Base-by-base conservation (phyloP, 2,113 vertebrate genomes). In the Halichoeres trimaculatus region DNA sequence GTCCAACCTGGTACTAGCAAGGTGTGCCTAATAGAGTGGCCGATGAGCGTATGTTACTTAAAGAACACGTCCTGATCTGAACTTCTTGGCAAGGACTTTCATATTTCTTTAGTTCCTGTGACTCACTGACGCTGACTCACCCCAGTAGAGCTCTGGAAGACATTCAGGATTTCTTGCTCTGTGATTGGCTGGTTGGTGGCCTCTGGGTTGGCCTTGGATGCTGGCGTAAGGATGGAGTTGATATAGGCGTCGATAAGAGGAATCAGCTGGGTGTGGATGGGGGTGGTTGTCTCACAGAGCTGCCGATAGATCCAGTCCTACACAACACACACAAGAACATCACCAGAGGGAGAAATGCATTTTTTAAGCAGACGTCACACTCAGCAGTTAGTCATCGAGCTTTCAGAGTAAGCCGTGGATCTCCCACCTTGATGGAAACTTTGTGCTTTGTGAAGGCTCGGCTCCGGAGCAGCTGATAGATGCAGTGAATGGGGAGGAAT, bases 221-320 rank as follows among this genome's bases (percentile, higher is more conserved):
- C 98, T 34, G 98, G 98, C 30, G 97, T 99, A 70, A 99, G 96
- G 73, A 99, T 94, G 76, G 98, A 99, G 91, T 98, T 99, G 82
- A 99, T 96, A 77, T 99, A 99, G 55, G 96, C 98, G 12, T 99
- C 97, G 11, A 99, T 96, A 2, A 99, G 94, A 65, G 98, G 97
- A 56, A 99, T 95, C 47, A 99, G 85, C 58, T 99, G 98, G 57
- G 97, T 97, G 85, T 99, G 98, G 34, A 99, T 96, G 0, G 98
- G 98, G 19, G 95, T 97, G 59, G 94, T 95, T 1, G 96, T 98
- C 91, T 99, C 96, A 79, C 97, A 99, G 40, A 99, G 94, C 86
- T 99, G 98, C 34, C 95, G 94, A 72, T 98, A 99, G 90, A 99
- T 99, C 98, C 98, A 99, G 79, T 99, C 98, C 98, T 99, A 48